Evolutionary conservation across 2,797 vertebrate genomes (phyloP).

Genomic region (Diplodus sargus): DNA sequence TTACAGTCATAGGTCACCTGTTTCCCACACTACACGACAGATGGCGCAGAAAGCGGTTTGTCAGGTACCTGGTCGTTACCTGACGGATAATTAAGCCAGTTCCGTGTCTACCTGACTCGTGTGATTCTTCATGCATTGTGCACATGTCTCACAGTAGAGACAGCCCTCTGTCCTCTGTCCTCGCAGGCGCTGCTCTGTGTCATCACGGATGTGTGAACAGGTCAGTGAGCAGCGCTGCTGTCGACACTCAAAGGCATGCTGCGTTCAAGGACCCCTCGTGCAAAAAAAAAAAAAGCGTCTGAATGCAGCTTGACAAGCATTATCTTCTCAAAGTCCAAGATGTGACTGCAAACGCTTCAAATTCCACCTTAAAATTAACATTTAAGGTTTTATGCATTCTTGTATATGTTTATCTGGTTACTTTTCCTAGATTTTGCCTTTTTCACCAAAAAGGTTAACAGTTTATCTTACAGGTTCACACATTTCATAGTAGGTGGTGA

Average conservation of each 20-base stretch:
- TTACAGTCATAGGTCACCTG: not conserved
- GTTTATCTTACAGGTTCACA: too few relatives aligned
- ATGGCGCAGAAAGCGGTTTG: slow-evolving; percentile 56
- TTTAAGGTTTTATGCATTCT: too few relatives aligned
- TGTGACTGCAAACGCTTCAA: too few relatives aligned
- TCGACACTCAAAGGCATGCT: slow-evolving; percentile 55
- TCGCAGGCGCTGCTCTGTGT: slow-evolving; percentile 2
- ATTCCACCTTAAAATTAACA: too few relatives aligned
- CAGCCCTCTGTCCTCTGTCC: not conserved
- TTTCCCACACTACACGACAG: slow-evolving; percentile 55
- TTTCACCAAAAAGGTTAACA: too few relatives aligned
- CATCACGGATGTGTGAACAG: slow-evolving; percentile 26
- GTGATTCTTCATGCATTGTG: not conserved
- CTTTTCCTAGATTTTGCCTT: not conserved
- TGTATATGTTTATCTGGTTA: not conserved
- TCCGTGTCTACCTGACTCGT: rapidly evolving
- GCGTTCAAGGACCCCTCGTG: slow-evolving; percentile 48
- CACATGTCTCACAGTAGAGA: not conserved
- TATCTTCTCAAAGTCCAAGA: too few relatives aligned
- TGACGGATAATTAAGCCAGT: not conserved
- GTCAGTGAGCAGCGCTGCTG: slow-evolving; percentile 23
- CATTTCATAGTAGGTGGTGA: too few relatives aligned
- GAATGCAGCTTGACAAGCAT: too few relatives aligned
- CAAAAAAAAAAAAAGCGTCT: not conserved
- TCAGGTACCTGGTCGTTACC: not conserved